Base-by-base conservation (phyloP, 2,797 vertebrate genomes). In the Pangasius krempfi region DNA sequence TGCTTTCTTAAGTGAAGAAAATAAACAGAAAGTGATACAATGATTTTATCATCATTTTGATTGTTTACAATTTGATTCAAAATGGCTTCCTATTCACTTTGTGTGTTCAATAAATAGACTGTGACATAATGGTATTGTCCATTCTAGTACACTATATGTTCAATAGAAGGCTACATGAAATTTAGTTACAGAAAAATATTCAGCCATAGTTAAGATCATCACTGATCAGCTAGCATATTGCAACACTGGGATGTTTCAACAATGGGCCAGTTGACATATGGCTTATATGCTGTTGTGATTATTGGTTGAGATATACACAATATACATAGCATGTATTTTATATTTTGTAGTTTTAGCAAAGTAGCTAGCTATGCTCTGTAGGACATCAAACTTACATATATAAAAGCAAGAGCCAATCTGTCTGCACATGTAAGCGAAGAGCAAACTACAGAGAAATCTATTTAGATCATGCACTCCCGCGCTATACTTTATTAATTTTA, bases 321-420 rank as follows among this genome's bases (percentile, higher is more conserved):
- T 33, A 30, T 22, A n/a, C 18, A 25, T 56, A 30, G 37, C 13
- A 83, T 68, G n/a, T 33, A 33, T 25, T 27, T 40, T 44, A 50
- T 64, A 66, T 68, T 33, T 84, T 54, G 83, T 70, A 84, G 8
- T 54, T n/a, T 84, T 84, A 33, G 47, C 47, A 54, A 84, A 8
- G n/a, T 68, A 52, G 64, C 16, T 52, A 33, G 62, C 62, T 33
- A 52, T 4, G 1, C 18, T 52, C n/a, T 25, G 18, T 22, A 84
- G 37, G 37, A 62, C 58, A 47, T 1, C 4, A 82, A 47, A 44
- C 13, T 12, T 58, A 66, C 9, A 50, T 66, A 5, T 70, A 40
- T 10, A 52, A 52, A 30, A 52, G 20, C 82, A 30, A 47, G 14
- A 84, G n/a, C 83, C 54, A 54, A 44, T 44, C 80, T 64, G 20